Evolutionary conservation across 2,888 invertebrate genomes (phyloP), one percentile per base, ranked within the genome.

Genomic region (Athalia cordata): DNA sequence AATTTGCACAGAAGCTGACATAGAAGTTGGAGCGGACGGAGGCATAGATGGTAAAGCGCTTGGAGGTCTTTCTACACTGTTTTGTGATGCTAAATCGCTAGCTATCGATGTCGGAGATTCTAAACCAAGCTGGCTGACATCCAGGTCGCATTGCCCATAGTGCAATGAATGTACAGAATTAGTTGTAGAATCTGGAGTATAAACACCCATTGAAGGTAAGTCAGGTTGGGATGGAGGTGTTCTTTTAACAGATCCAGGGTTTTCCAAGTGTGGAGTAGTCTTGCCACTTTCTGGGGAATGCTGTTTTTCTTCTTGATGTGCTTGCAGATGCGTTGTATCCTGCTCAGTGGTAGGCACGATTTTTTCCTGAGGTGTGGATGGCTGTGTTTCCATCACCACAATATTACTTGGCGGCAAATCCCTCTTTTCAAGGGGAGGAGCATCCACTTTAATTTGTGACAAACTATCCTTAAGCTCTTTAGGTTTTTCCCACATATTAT

Each of bases 101-200:
- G 96, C 95, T 82, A 97, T 96, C 61, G 96, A 96, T 0, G 96
- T 95, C 0, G 98, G 97, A 0, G 97, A 97, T 88, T 97, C 97
- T 81, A 98, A 91, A 0, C 96, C 96, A 79, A 97, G 90, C 87
- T 96, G 96, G 78, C 94, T 94, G 1, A 96, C 96, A 88, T 96
- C 97, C 80, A 97, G 90, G 83, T 97, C 96, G 84, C 96, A 96
- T 78, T 95, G 95, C 0, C 93, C 93, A 85, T 96, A 96, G 86
- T 94, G 94, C 83, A 97, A 93, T 75, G 96, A 95, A 81, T 96
- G 95, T 7, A 96, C 95, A 0, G 95, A 95, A 87, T 96, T 96
- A 57, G 95, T 95, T 0, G 96, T 95, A 0, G 96, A 95, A 85
- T 96, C 96, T 0, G 96, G 95, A 0, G 96, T 96, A 86, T 97